Evolutionary conservation across 2,888 invertebrate species (phyloP).

Genomic region (Lobophora halterata): DNA sequence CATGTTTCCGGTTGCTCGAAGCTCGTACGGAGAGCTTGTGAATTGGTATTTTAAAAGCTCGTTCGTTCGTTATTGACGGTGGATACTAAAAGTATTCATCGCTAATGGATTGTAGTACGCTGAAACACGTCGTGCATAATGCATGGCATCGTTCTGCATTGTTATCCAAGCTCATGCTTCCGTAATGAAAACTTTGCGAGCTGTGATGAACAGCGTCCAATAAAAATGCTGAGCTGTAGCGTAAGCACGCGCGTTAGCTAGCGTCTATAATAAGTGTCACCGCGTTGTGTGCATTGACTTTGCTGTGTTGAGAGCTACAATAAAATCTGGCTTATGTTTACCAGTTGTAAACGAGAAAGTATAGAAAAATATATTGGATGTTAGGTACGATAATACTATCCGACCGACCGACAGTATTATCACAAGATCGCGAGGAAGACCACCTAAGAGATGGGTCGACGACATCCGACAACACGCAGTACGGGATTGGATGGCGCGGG

Average conservation of each 20-base stretch:
- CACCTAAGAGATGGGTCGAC: too few species aligned
- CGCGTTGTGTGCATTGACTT: slow-evolving; percentile 41
- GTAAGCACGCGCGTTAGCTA: slow-evolving; percentile 54
- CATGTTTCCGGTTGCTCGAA: slow-evolving; percentile 21
- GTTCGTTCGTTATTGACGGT: slow-evolving; percentile 14
- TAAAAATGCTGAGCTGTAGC: slow-evolving; percentile 47
- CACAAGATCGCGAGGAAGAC: too few species aligned
- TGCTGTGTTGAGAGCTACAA: not conserved
- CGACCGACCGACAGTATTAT: too few species aligned
- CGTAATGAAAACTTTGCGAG: slow-evolving; percentile 42
- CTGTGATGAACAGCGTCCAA: slow-evolving; percentile 40
- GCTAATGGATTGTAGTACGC: slow-evolving; percentile 27
- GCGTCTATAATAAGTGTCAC: slow-evolving; percentile 47
- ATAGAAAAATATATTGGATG: too few species aligned
- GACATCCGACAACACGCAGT: too few species aligned
- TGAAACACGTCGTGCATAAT: slow-evolving; percentile 25
- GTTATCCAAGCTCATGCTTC: slow-evolving; percentile 22
- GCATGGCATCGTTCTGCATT: slow-evolving; percentile 22
- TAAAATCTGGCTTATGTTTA: too few species aligned
- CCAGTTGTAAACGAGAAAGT: too few species aligned
- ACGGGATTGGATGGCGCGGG: too few species aligned
- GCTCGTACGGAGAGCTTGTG: slow-evolving; percentile 15
- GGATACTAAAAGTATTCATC: slow-evolving; percentile 28
- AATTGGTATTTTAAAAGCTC: slow-evolving; percentile 27
- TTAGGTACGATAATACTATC: too few species aligned